Conservation (phyloP, 2,797 vertebrate genomes). For the Bradypodion ventrale region DNA sequence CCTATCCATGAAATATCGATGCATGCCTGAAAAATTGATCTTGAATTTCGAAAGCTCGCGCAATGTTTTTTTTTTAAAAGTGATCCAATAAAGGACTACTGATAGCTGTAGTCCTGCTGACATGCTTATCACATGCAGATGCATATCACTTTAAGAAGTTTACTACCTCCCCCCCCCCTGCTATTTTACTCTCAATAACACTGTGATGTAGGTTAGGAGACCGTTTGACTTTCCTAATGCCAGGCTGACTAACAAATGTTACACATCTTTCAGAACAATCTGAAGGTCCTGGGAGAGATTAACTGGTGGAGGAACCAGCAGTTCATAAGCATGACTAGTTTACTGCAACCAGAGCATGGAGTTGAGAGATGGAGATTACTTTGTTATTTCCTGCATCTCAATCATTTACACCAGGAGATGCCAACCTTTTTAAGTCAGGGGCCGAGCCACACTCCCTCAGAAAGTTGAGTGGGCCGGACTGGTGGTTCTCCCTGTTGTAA, state of each 20-base stretch:
- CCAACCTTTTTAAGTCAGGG: too few species aligned
- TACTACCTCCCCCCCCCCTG: background rate
- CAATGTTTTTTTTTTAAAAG: too few species aligned
- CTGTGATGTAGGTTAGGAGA: background rate
- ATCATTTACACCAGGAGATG: background rate
- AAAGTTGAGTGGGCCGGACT: too few species aligned
- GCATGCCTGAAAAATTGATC: too few species aligned
- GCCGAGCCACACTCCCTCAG: too few species aligned
- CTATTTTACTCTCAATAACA: background rate
- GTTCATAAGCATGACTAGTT: background rate
- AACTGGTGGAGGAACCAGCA: background rate
- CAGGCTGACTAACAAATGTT: background rate
- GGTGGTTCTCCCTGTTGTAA: too few species aligned
- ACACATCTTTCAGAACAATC: background rate
- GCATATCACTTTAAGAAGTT: background rate
- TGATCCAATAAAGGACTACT: too few species aligned
- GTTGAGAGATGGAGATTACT: background rate
- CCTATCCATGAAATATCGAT: too few species aligned
- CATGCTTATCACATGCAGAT: background rate
- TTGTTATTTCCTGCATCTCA: background rate
- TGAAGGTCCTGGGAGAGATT: background rate
- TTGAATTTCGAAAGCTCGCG: too few species aligned
- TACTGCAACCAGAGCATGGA: background rate
- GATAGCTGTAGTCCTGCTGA: too few species aligned
- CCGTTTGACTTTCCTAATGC: too few species aligned